phyloP scores from a whole-genome alignment of 2,888 invertebrate genomes.

The Callinectes sapidus region DNA sequence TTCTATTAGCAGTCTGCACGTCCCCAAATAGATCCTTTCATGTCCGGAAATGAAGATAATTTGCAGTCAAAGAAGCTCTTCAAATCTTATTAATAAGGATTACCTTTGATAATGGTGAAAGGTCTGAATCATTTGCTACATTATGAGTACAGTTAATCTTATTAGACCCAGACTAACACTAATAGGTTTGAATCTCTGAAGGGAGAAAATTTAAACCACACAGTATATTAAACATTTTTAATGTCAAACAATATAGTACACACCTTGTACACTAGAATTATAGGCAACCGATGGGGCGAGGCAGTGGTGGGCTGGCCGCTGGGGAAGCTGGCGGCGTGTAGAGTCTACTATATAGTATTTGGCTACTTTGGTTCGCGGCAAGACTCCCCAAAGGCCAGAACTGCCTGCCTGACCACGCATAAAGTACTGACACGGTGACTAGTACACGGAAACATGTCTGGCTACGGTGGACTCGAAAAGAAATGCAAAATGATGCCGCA shows the following conservation, averaged over 20 bases:
- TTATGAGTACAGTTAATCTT: background rate
- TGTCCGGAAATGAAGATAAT: background rate
- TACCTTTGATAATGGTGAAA: constrained; percentile 34
- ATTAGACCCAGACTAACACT: background rate
- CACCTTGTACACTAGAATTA: constrained; percentile 65
- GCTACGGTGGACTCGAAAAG: constrained; percentile 21
- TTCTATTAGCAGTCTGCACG: background rate
- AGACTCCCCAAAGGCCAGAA: background rate
- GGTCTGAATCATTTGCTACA: background rate
- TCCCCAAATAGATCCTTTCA: background rate
- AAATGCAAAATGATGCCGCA: background rate
- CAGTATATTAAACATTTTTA: constrained; percentile 60
- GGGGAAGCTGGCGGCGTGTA: background rate
- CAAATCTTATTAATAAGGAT: constrained; percentile 28
- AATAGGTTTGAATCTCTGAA: background rate
- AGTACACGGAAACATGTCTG: constrained; percentile 54
- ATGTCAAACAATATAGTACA: constrained; percentile 63
- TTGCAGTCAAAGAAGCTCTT: constrained; percentile 17
- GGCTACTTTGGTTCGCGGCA: background rate
- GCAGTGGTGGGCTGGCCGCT: background rate
- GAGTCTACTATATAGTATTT: background rate
- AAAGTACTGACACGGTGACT: constrained; percentile 63
- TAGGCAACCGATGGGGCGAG: constrained; percentile 43
- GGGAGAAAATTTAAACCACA: background rate
- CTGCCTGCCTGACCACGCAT: constrained; percentile 34